Evolutionary conservation across 1,140 invertebrate species (phyloP).

Genomic region (Apis florea): DNA sequence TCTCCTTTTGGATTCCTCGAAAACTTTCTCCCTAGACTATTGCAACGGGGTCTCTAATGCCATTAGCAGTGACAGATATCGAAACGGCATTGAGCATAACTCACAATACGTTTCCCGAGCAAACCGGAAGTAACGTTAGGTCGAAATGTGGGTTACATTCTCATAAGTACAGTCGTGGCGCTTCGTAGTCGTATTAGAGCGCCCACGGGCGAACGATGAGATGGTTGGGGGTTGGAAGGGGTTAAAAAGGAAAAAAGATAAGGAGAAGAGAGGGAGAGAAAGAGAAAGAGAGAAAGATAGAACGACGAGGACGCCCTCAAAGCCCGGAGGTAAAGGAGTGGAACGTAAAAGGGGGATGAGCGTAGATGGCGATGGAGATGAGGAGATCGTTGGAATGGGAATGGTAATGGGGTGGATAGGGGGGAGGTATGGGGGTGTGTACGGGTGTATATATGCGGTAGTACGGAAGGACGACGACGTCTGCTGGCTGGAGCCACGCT

Average conservation of each 20-base stretch:
- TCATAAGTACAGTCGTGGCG: slow-evolving; percentile 58
- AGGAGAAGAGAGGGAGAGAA: background rate
- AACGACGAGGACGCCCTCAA: slow-evolving; percentile 31
- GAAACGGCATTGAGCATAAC: slow-evolving; percentile 7
- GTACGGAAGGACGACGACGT: slow-evolving; percentile 67
- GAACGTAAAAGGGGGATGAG: slow-evolving; percentile 37
- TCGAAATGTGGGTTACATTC: slow-evolving; percentile 64
- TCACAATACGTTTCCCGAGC: slow-evolving; percentile 50
- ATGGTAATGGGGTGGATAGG: slow-evolving; percentile 55
- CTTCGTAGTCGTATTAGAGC: slow-evolving; percentile 59
- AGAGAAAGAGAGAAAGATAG: background rate
- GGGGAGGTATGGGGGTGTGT: slow-evolving; percentile 33
- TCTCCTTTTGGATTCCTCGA: background rate
- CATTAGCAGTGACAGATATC: slow-evolving; percentile 42
- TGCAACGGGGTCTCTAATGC: background rate
- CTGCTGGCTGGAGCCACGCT: slow-evolving; percentile 75
- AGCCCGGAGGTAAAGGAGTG: slow-evolving; percentile 35
- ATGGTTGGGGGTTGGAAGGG: background rate
- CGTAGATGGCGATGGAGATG: slow-evolving; percentile 47
- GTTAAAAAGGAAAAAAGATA: slow-evolving; percentile 7
- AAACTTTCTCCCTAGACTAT: background rate
- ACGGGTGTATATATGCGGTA: slow-evolving; percentile 35
- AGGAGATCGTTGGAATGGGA: slow-evolving; percentile 62
- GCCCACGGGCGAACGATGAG: slow-evolving; percentile 50
- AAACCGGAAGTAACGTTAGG: slow-evolving; percentile 57